These are phyloP conservation scores for Brachionus manjavacas DNA, from an alignment of 1,140 invertebrate genomes.

Conservation along the genomic window DNA sequence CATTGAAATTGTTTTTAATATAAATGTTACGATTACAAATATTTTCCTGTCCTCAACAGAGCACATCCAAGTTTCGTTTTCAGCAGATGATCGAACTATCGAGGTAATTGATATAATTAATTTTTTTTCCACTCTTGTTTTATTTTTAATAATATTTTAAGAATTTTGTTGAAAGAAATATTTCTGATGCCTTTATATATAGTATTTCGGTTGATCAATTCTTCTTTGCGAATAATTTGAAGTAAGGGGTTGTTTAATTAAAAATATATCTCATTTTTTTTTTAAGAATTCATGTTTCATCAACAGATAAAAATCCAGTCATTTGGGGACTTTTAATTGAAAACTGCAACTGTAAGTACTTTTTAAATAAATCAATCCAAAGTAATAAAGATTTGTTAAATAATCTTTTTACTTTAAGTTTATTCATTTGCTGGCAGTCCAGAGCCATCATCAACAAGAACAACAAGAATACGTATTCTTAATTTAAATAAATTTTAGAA, in stretches of 20 bases:
- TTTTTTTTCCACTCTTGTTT: no score
- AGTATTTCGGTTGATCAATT: neutral
- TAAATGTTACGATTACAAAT: neutral
- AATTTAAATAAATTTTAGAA: rapidly evolving
- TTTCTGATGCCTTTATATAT: neutral
- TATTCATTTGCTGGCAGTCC: neutral
- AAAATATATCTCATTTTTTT: no score
- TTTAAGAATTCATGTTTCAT: neutral
- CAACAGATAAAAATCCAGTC: neutral
- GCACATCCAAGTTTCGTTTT: neutral
- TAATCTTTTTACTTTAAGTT: no score
- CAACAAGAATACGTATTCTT: neutral
- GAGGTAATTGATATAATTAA: neutral
- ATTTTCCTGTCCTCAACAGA: neutral
- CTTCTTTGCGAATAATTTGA: neutral
- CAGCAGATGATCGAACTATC: neutral
- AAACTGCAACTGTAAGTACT: neutral
- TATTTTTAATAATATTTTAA: no score
- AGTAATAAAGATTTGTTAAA: no score
- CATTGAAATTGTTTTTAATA: neutral
- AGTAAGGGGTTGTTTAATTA: no score
- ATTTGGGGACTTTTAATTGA: neutral
- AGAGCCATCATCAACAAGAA: neutral
- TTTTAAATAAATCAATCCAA: no score
- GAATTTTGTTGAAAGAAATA: neutral